Percentiles rank a stretch among this genome's conserved stretches.
phyloP scores from a whole-genome alignment of 2,888 invertebrate species.

The Catocala nupta region DNA sequence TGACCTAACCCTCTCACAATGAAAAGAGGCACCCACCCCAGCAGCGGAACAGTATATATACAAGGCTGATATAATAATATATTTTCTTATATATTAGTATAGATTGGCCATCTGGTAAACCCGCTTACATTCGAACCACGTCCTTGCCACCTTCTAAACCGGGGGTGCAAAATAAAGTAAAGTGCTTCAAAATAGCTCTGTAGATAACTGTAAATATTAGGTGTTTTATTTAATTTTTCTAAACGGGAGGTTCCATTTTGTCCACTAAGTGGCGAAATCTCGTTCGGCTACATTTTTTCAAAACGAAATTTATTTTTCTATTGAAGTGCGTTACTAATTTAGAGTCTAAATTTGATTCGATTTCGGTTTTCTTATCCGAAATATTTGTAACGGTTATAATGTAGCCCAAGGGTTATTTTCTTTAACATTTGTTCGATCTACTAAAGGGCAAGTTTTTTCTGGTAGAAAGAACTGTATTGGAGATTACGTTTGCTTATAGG shows the following conservation, averaged over 20 bases:
- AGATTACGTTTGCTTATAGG: no score
- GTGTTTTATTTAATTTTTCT: constrained; percentile 73
- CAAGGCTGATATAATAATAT: no score
- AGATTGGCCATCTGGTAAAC: no score
- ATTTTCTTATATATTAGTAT: no score
- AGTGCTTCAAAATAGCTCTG: constrained; percentile 72
- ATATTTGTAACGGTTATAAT: no score
- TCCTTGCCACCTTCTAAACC: constrained; percentile 48
- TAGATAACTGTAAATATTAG: constrained; percentile 73
- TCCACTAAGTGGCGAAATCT: constrained; percentile 42
- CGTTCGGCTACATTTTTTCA: constrained; percentile 24
- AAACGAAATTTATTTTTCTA: constrained; percentile 38
- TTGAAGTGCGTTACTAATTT: constrained; percentile 13
- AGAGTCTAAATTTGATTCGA: constrained; percentile 4
- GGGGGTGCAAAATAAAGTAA: constrained; percentile 61
- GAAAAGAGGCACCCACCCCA: no score
- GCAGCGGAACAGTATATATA: no score
- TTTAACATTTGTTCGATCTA: no score
- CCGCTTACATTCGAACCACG: constrained; percentile 46
- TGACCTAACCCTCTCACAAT: no score
- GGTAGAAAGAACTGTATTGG: no score
- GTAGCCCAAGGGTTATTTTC: no score
- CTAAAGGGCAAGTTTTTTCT: no score
- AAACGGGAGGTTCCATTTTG: constrained; percentile 50
- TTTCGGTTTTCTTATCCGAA: neutral